Conservation (phyloP, 2,888 invertebrate species). For the Vanessa cardui region DNA sequence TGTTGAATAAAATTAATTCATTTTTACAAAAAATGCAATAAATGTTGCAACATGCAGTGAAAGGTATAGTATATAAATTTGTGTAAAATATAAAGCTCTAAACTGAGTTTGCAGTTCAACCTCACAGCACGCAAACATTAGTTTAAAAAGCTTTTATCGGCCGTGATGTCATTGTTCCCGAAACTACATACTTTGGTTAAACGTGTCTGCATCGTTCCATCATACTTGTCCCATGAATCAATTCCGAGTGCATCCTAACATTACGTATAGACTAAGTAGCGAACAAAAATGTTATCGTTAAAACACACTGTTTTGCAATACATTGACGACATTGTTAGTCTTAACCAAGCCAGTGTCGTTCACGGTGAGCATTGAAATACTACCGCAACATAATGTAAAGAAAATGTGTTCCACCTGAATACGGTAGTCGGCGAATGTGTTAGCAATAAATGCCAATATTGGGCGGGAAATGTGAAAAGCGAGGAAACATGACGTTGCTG, state of each 20-base stretch:
- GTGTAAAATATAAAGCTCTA: background rate
- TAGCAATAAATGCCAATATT: constrained; percentile 52
- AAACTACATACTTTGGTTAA: constrained; percentile 50
- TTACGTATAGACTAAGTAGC: constrained; percentile 6
- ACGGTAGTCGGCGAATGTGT: constrained; percentile 52
- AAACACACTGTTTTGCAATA: background rate
- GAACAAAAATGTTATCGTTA: constrained; percentile 7
- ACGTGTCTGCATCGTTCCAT: constrained; percentile 68
- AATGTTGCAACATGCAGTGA: background rate
- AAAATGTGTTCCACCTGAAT: constrained; percentile 42
- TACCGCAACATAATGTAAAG: background rate
- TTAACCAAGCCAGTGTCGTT: background rate
- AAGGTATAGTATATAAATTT: background rate
- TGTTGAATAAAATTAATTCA: too few species aligned
- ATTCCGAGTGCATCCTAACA: constrained; percentile 49
- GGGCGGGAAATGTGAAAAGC: constrained; percentile 58
- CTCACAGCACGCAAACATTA: constrained; percentile 18
- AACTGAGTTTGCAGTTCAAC: constrained; percentile 16
- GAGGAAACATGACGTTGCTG: constrained; percentile 48
- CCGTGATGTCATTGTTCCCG: constrained; percentile 34
- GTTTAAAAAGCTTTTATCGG: constrained; percentile 34
- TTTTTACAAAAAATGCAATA: too few species aligned
- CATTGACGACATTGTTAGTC: constrained; percentile 19
- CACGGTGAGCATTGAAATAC: constrained; percentile 17
- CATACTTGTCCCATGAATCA: constrained; percentile 61